Base-by-base conservation (phyloP, 2,888 invertebrate genomes). In the Sabatieria punctata region DNA sequence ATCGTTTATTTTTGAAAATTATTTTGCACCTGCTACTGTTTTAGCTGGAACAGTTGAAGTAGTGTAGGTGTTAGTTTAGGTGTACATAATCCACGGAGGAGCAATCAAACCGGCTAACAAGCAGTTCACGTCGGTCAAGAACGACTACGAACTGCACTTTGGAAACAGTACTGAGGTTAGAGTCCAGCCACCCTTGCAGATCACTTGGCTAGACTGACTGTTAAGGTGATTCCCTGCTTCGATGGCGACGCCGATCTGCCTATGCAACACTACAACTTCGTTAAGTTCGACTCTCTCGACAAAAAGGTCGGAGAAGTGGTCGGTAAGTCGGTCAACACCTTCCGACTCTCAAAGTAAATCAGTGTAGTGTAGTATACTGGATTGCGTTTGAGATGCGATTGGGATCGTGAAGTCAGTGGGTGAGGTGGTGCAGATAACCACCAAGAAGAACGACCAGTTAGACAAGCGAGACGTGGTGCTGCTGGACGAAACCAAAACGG, bases 101-200 rank as follows among this genome's bases (percentile, higher is more conserved):
- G 73, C 73, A 42, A 66, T 93, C 15, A 95, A 93, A 66, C 76
- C 84, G 2, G 91, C 93, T 0, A 89, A 93, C 67, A 89, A 85
- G 62, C 79, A 83, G 62, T 95, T 74, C 65, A 74, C 75, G 18
- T 75, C 71, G 27, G 64, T 88, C 3, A 82, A 82, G 55, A 86
- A 91, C 64, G 91, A 93, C 64, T 93, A 89, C 60, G 95, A 95
- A 67, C 82, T 95, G 80, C 80, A 84, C 1, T 78, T 91, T 60
- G 77, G 71, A 11, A 67, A 70, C 4, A 85, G 88, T 39, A 79
- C 85, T 4, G 21, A 30, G n/a, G 46, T 49, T 3, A n/a, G n/a
- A n/a, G n/a, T n/a, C n/a, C n/a, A n/a, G n/a, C n/a, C n/a, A n/a
- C n/a, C n/a, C n/a, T n/a, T 25, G 8, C 6, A 6, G 30, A 30